Evolutionary conservation across 2,888 invertebrate species (phyloP).

Genomic region (Xestia c-nigrum): DNA sequence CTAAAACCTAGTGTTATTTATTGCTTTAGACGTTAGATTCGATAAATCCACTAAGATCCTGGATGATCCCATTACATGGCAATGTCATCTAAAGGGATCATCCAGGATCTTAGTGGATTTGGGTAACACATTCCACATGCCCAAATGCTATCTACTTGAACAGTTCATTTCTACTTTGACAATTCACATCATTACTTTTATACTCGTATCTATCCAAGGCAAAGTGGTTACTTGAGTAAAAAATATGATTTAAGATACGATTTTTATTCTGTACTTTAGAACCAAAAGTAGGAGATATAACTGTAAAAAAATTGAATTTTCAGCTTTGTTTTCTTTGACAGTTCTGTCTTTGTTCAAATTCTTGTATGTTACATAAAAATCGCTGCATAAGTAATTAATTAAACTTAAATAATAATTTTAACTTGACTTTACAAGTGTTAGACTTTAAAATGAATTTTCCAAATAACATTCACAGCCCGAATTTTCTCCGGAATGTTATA

Average conservation of each 20-base stretch:
- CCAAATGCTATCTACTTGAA: background rate
- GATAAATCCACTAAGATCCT: constrained; percentile 16
- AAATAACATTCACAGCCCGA: background rate
- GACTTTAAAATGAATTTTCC: background rate
- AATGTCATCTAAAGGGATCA: background rate
- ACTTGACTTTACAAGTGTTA: too few species aligned
- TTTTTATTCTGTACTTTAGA: too few species aligned
- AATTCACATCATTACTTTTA: background rate
- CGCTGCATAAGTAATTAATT: too few species aligned
- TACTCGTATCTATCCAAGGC: too few species aligned
- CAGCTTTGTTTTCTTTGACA: too few species aligned
- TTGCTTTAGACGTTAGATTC: constrained; percentile 7
- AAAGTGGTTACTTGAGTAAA: too few species aligned
- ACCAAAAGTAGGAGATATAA: too few species aligned
- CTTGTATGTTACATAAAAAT: too few species aligned
- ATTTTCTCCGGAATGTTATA: background rate
- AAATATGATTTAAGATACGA: too few species aligned
- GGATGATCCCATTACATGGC: background rate
- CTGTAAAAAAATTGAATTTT: too few species aligned
- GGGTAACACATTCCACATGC: background rate
- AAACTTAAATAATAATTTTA: too few species aligned
- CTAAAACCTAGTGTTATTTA: background rate
- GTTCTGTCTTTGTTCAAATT: too few species aligned
- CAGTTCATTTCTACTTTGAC: background rate
- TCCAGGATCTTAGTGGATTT: background rate